Conservation (phyloP, 2,797 vertebrate genomes). For the Microtus agrestis region DNA sequence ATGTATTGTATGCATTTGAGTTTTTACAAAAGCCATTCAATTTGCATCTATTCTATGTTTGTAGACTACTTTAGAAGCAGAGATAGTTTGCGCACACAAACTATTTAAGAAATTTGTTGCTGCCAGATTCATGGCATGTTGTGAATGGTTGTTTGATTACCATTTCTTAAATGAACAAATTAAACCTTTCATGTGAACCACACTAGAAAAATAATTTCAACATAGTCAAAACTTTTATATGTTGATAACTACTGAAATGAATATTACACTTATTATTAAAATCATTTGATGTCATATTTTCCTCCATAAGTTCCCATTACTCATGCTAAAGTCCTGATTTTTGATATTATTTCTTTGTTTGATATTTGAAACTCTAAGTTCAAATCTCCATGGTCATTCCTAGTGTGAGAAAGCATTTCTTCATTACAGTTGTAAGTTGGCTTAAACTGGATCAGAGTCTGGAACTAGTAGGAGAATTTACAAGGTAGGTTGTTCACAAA, state of each 20-base stretch:
- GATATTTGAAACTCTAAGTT: background rate
- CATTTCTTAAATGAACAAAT: slow-evolving; percentile 20
- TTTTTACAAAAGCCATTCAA: slow-evolving; percentile 20
- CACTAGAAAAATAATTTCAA: background rate
- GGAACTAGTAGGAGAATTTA: slow-evolving; percentile 20
- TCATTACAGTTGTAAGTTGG: background rate
- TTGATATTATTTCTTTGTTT: background rate
- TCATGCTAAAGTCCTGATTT: background rate
- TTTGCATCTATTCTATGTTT: slow-evolving; percentile 2
- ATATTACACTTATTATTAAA: background rate
- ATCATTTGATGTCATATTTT: background rate
- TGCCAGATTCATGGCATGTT: background rate
- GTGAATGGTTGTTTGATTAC: slow-evolving; percentile 38
- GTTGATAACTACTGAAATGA: background rate
- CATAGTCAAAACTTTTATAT: background rate
- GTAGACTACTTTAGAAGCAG: background rate
- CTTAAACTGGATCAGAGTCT: background rate
- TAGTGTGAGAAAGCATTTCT: background rate
- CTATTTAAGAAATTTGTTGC: slow-evolving; percentile 18
- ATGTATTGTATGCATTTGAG: background rate
- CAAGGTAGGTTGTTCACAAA: background rate
- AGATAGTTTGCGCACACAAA: slow-evolving; percentile 27
- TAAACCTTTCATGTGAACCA: background rate
- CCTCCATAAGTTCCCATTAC: background rate
- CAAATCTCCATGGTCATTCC: background rate